Evolutionary conservation across 2,113 vertebrate genomes (phyloP), one percentile per base, ranked within the genome.

Genomic region (Mormoops blainvillei): DNA sequence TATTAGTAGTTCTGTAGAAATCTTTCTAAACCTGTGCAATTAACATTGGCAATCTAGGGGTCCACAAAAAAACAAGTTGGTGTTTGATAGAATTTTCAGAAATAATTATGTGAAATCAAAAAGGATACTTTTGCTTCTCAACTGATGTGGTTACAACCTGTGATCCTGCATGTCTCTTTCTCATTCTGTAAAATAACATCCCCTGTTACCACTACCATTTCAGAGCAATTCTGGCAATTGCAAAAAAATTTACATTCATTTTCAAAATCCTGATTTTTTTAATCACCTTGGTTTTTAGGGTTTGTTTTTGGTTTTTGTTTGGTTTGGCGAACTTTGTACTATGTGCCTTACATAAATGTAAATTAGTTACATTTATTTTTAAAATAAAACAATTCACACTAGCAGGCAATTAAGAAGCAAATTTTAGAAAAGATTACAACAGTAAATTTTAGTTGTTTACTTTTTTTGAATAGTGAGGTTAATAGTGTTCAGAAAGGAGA

Each of bases 321-420:
- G 71, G 78, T 36, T 28, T 76, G 33, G 41, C 71, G 45, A 94
- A 56, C 68, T 77, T 84, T 89, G 43, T 74, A 26, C 33, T 41
- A 33, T 0, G 26, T 48, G 28, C n/a, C 38, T 95, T 81, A 33
- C 45, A 91, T 33, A 28, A 26, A 52, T 15, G 4, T 92, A 58
- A 73, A 16, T 92, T 82, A 41, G 61, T 87, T 95, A 93, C 70
- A 87, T 88, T 94, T 95, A 91, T 93, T 94, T 94, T 96, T 92
- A 95, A 96, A 83, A 89, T 65, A 82, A 87, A 96, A 81, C n/a
- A 56, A 22, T 77, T 92, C 54, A 82, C 61, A 74, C 54, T 61
- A 38, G 67, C n/a, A 78, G 58, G 52, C 24, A 5, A 83, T 95
- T 63, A 92, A 74, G 38, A 87, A 80, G 33, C 31, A 84, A 96